These are phyloP conservation scores for Parapristionchus giblindavisi DNA, from an alignment of 2,888 invertebrate genomes.

Conservation along the genomic window DNA sequence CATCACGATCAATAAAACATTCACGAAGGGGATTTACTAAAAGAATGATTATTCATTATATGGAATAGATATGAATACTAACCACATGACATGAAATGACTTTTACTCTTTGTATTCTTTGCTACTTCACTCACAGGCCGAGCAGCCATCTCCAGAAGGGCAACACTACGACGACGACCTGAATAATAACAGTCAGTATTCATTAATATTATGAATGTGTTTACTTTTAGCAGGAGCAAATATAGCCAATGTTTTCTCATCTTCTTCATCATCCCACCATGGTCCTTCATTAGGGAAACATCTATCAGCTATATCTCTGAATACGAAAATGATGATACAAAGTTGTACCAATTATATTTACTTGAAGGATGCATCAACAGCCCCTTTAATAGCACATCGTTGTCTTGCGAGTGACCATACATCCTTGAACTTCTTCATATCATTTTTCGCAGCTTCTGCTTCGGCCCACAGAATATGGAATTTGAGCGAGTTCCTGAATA, in stretches of 20 bases:
- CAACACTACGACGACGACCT: constrained; percentile 33
- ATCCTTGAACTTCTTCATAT: constrained; percentile 9
- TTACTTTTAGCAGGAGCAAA: constrained; percentile 19
- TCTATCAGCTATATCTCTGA: constrained; percentile 4
- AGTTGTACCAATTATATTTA: not conserved
- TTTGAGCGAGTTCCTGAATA: constrained; percentile 26
- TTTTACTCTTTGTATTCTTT: too few relatives aligned
- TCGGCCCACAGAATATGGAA: constrained; percentile 37
- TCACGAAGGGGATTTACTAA: constrained; percentile 13
- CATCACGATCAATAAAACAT: constrained; percentile 6
- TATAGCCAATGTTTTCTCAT: constrained; percentile 25
- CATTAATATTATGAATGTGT: too few relatives aligned
- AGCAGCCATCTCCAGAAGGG: constrained; percentile 26
- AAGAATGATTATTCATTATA: not conserved
- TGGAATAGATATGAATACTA: too few relatives aligned
- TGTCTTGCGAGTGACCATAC: constrained; percentile 31
- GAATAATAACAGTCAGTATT: not conserved
- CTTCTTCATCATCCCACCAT: constrained; percentile 32
- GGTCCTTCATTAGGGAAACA: constrained; percentile 19
- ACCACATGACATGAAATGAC: too few relatives aligned
- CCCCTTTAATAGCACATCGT: not conserved
- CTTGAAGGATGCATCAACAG: constrained; percentile 16
- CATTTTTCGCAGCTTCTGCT: not conserved
- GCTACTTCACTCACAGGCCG: not conserved
- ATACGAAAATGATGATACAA: not conserved